A percentile compares a stretch with the other conserved stretches of the same genome.
phyloP scores from a whole-genome alignment of 1,140 invertebrate species.

The Sweltsa coloradensis region DNA sequence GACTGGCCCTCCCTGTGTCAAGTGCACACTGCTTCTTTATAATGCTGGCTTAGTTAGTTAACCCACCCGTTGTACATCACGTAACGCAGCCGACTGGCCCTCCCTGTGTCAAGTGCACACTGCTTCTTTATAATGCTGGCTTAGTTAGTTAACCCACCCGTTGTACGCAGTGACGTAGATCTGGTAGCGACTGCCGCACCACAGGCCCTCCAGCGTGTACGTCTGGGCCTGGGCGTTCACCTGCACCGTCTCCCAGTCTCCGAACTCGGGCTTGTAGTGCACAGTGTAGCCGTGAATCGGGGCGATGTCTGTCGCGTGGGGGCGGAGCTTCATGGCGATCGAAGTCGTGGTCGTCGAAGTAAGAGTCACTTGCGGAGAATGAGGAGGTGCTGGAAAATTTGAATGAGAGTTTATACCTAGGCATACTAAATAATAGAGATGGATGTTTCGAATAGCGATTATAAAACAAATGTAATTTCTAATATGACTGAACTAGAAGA shows the following conservation, averaged over 20 bases:
- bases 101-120: constrained; percentile 26
- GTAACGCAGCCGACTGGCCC: too few species aligned
- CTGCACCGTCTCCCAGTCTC: constrained; percentile 81
- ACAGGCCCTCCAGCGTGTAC: constrained; percentile 73
- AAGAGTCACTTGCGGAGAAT: constrained; percentile 65
- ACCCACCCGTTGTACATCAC: too few species aligned
- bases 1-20: too few species aligned
- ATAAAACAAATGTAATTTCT: too few species aligned
- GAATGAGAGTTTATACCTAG: too few species aligned
- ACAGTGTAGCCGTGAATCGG: constrained; percentile 79
- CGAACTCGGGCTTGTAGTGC: constrained; percentile 85
- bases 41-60: background rate
- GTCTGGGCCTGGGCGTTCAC: constrained; percentile 60
- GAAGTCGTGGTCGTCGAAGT: constrained; percentile 74
- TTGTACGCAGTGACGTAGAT: constrained; percentile 85
- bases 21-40: background rate
- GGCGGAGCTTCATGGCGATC: constrained; percentile 65
- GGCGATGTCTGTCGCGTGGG: constrained; percentile 57
- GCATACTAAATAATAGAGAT: too few species aligned
- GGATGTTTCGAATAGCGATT: too few species aligned
- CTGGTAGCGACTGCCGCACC: constrained; percentile 85
- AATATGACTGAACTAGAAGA: constrained; percentile 8
- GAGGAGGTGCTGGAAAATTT: constrained; percentile 60
- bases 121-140: background rate
- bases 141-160: constrained; percentile 37